A percentile compares a stretch with the other conserved stretches of the same genome.
Conservation (phyloP, 2,113 vertebrate species). For the Campylorhamphus procurvoides region DNA sequence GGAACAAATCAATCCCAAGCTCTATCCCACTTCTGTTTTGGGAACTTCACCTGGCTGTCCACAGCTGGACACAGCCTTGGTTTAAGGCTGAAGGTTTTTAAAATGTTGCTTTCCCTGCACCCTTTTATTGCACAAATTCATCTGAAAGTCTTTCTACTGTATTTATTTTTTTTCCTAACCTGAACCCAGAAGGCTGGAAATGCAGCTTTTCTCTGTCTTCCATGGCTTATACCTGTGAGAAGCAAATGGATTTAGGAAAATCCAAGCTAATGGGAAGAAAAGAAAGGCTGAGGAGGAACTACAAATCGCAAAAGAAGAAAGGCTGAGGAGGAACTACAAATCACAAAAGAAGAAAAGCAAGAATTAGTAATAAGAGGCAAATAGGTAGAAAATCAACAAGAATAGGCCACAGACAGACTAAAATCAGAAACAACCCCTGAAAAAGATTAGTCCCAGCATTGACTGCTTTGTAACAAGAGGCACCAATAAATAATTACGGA, state of each 20-base stretch:
- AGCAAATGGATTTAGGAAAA: not conserved
- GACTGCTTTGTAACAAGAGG: not conserved
- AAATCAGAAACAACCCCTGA: not conserved
- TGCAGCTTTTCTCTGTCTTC: not conserved
- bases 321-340: not conserved
- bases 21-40: not conserved
- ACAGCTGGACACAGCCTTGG: not conserved
- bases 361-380: not conserved
- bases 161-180: not conserved
- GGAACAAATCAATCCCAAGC: not conserved
- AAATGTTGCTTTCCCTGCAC: not conserved
- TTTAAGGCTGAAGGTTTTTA: not conserved
- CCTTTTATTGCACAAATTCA: not conserved
- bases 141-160: not conserved
- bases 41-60: not conserved
- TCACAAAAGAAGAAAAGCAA: not conserved
- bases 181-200: not conserved
- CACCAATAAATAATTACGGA: not conserved
- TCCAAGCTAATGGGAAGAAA: not conserved
- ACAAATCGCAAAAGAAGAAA: not conserved
- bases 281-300: not conserved
- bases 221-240: not conserved
- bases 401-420: not conserved
- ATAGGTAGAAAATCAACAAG: not conserved
- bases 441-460: not conserved